phyloP scores from a whole-genome alignment of 2,888 invertebrate genomes.

The Cantharis flavilabris region DNA sequence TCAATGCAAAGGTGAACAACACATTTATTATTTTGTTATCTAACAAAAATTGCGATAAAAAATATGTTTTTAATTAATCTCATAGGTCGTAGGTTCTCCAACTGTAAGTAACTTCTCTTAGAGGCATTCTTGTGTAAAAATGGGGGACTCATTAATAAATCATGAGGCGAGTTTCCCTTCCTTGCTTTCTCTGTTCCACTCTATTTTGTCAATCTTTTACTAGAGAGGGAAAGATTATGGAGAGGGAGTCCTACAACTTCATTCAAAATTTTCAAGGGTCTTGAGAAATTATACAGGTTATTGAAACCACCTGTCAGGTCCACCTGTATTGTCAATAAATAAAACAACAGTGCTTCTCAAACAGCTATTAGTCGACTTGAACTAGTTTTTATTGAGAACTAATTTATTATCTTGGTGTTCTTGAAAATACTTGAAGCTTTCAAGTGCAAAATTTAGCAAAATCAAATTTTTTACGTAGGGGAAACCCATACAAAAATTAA shows the following conservation, averaged over 20 bases:
- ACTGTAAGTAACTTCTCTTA: neutral
- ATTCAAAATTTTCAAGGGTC: neutral
- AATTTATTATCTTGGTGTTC: too few relatives aligned
- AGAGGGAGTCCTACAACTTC: neutral
- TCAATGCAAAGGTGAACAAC: conserved; percentile 79
- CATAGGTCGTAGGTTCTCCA: neutral
- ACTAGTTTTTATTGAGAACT: too few relatives aligned
- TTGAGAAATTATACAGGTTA: neutral
- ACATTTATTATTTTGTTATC: neutral
- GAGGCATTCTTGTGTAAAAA: neutral
- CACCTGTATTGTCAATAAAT: neutral
- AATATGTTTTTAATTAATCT: neutral
- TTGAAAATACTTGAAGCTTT: too few relatives aligned
- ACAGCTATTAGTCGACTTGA: neutral
- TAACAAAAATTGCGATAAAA: neutral
- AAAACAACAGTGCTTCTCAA: neutral
- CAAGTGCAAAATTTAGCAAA: too few relatives aligned
- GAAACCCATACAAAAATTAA: too few relatives aligned
- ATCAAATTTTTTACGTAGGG: too few relatives aligned
- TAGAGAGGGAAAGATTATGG: neutral
- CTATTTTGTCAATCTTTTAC: neutral
- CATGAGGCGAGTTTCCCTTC: neutral
- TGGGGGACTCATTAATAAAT: neutral
- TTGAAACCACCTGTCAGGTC: neutral
- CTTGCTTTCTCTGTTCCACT: neutral